phyloP scores from a whole-genome alignment of 2,113 vertebrate genomes.

The Pipra filicauda region DNA sequence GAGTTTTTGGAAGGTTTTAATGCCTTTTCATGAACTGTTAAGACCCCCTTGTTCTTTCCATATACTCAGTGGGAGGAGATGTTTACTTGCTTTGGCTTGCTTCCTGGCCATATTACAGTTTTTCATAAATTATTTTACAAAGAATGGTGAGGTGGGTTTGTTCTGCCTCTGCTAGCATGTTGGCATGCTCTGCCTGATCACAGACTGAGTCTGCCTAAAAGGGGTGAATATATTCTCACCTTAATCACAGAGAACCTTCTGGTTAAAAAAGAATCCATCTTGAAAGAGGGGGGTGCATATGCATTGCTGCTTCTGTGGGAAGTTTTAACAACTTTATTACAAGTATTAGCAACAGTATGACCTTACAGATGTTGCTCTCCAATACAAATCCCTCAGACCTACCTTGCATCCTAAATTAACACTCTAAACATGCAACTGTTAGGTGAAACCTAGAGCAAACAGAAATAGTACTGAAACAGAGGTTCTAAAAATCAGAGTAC shows the following conservation, averaged over 20 bases:
- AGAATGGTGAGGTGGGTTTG: fast-evolving
- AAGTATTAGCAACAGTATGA: background rate
- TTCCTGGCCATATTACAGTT: background rate
- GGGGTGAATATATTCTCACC: background rate
- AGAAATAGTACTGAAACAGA: background rate
- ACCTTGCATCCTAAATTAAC: background rate
- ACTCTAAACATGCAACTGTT: background rate
- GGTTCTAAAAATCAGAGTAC: background rate
- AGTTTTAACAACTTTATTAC: background rate
- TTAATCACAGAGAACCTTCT: background rate
- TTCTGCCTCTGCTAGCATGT: background rate
- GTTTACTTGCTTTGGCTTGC: background rate
- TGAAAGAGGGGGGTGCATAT: background rate
- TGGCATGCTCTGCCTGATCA: background rate
- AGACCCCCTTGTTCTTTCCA: background rate
- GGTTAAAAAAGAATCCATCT: background rate
- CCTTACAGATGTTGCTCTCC: background rate
- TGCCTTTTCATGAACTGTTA: background rate
- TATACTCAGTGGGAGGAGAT: background rate
- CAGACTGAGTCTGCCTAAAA: background rate
- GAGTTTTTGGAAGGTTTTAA: background rate
- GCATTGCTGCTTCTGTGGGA: background rate
- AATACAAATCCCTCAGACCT: background rate
- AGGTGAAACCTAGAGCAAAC: background rate
- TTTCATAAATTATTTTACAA: background rate